These are phyloP conservation scores for Xestoiulus laeticollis DNA, from an alignment of 2,888 invertebrate species.

Conservation along the genomic window DNA sequence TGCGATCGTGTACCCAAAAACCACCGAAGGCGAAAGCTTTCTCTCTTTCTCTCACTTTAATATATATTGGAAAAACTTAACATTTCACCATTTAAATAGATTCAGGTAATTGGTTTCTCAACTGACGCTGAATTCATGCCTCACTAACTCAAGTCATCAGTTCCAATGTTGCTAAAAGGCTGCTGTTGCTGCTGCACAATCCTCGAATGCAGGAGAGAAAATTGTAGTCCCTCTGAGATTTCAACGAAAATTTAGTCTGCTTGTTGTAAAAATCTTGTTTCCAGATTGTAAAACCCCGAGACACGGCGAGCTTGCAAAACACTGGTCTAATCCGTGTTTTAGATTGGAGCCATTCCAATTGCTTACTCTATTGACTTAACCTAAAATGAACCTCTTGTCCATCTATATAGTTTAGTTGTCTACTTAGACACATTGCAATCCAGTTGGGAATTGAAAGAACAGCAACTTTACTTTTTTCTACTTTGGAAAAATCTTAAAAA, in stretches of 20 bases:
- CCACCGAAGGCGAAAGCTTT: neutral
- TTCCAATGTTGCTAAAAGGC: neutral
- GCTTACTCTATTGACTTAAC: constrained; percentile 38
- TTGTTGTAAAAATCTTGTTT: constrained; percentile 37
- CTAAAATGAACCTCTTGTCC: constrained; percentile 28
- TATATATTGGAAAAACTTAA: constrained; percentile 39
- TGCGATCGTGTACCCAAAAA: neutral
- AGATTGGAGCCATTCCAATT: constrained; percentile 35
- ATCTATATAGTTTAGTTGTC: constrained; percentile 25
- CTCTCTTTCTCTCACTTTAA: neutral
- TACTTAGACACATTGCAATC: constrained; percentile 2
- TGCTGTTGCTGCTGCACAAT: neutral
- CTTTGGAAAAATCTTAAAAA: constrained; percentile 39
- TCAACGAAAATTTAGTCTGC: neutral
- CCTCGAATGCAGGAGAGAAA: constrained; percentile 12
- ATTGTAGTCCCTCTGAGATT: neutral
- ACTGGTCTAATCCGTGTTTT: neutral
- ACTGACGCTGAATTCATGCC: constrained; percentile 35
- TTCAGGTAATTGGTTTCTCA: constrained; percentile 48
- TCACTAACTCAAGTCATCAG: constrained; percentile 36
- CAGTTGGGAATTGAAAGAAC: neutral
- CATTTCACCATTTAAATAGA: constrained; percentile 40
- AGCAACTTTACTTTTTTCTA: constrained; percentile 35
- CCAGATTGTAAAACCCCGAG: neutral
- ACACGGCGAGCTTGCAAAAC: neutral